phyloP scores from a whole-genome alignment of 1,140 invertebrate species.

The Planococcus citri region DNA sequence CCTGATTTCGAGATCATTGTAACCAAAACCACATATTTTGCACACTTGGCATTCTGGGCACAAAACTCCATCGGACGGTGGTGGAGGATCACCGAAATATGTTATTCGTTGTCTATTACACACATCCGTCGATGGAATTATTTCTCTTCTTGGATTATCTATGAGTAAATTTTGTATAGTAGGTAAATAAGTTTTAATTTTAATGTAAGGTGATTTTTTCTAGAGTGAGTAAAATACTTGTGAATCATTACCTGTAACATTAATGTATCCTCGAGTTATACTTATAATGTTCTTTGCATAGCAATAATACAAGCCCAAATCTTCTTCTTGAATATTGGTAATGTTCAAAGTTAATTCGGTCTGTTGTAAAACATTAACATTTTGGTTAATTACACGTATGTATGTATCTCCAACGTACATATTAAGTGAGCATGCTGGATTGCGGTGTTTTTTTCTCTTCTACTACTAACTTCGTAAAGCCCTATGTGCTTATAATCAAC shows the following conservation, averaged over 20 bases:
- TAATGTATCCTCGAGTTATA: conserved; percentile 58
- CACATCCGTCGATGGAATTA: neutral
- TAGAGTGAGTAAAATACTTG: too few species aligned
- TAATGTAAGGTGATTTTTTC: too few species aligned
- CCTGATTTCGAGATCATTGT: neutral
- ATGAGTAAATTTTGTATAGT: neutral
- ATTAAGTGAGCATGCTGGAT: too few species aligned
- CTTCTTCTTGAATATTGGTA: conserved; percentile 45
- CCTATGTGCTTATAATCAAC: neutral
- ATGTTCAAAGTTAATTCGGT: conserved; percentile 39
- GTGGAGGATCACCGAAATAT: neutral
- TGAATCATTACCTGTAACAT: conserved; percentile 16
- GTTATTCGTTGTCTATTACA: neutral
- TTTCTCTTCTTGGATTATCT: neutral
- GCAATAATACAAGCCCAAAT: conserved; percentile 66
- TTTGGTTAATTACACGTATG: too few species aligned
- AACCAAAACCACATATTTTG: conserved; percentile 21
- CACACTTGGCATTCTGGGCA: neutral
- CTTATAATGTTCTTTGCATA: conserved; percentile 69
- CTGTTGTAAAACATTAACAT: neutral
- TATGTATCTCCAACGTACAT: neutral
- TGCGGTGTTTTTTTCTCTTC: too few species aligned
- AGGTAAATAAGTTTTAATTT: neutral
- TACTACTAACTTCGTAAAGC: neutral
- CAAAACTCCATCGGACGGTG: neutral